Conservation (phyloP, 1,140 invertebrate species). For the Polyergus mexicanus region DNA sequence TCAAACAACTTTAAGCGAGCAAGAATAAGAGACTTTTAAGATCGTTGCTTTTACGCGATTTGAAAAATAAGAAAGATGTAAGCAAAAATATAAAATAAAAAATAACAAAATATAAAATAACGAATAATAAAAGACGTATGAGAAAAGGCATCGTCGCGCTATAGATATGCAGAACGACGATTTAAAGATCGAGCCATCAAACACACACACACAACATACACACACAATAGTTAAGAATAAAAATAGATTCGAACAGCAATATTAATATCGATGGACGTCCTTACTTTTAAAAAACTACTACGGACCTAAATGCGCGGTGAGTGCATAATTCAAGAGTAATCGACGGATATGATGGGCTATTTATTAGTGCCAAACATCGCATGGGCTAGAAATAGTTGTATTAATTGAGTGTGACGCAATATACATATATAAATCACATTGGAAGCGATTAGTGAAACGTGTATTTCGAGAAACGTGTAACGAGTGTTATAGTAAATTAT, state of each 20-base stretch:
- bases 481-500: slow-evolving; percentile 1
- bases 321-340: slow-evolving; percentile 42
- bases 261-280: neutral
- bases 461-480: neutral
- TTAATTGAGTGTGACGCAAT: slow-evolving; percentile 27
- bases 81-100: neutral
- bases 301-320: slow-evolving; percentile 6
- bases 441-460: slow-evolving; percentile 4
- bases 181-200: neutral
- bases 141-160: neutral
- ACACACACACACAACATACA: too few relatives aligned
- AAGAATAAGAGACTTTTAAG: neutral
- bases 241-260: slow-evolving; percentile 23
- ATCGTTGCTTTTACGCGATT: neutral
- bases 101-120: neutral
- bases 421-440: slow-evolving; percentile 34
- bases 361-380: slow-evolving; percentile 32
- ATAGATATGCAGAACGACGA: slow-evolving; percentile 5
- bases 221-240: neutral
- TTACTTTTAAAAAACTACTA: neutral
- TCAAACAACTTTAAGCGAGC: neutral
- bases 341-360: slow-evolving; percentile 6
- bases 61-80: slow-evolving; percentile 3
- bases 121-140: neutral
- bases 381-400: slow-evolving; percentile 4